A percentile compares a stretch with the other conserved stretches of the same genome.
These are phyloP conservation scores for Manacus vitellinus DNA, from an alignment of 2,113 vertebrate species.

Conservation along the genomic window DNA sequence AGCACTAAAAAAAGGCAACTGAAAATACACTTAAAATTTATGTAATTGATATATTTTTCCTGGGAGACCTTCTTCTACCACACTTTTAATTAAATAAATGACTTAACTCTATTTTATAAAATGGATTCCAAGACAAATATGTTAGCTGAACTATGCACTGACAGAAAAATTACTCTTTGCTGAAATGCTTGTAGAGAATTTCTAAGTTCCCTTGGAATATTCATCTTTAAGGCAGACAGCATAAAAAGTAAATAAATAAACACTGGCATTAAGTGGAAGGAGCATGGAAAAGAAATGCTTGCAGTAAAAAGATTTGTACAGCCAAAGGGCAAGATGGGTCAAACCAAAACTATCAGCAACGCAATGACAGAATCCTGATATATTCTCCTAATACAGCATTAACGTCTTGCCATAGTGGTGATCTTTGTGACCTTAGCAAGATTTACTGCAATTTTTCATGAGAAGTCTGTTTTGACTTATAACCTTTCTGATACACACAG, in stretches of 20 bases:
- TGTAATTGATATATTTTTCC: background rate
- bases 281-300: background rate
- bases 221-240: background rate
- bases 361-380: background rate
- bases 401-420: background rate
- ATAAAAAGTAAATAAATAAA: slow-evolving; percentile 1
- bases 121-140: background rate
- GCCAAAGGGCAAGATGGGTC: background rate
- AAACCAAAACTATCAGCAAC: background rate
- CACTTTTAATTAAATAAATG: background rate
- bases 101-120: background rate
- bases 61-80: background rate
- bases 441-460: background rate
- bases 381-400: background rate
- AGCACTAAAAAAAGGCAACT: background rate
- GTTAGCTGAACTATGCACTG: background rate
- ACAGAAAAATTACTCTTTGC: background rate
- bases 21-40: background rate
- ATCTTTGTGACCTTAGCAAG: background rate
- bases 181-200: background rate
- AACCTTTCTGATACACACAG: background rate
- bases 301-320: background rate
- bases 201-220: background rate
- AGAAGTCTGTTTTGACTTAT: background rate
- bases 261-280: background rate